phyloP scores from a whole-genome alignment of 2,888 invertebrate genomes.

The Odontocerum albicorne region DNA sequence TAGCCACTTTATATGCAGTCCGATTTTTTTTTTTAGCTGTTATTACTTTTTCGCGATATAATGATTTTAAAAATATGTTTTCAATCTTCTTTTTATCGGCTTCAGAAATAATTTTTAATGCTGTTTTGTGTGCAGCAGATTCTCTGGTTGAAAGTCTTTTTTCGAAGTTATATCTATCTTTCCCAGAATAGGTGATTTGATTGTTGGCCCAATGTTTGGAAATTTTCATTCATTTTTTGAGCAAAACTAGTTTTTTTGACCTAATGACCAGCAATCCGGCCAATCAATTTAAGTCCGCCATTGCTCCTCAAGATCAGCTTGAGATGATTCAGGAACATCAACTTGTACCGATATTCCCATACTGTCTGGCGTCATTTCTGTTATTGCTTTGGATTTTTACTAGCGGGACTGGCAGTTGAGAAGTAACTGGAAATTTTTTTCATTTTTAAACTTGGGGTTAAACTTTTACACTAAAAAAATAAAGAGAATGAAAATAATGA shows the following conservation, averaged over 20 bases:
- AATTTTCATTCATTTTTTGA: conserved; percentile 3
- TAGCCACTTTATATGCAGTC: not conserved
- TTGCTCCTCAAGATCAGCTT: too few relatives aligned
- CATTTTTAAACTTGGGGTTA: too few relatives aligned
- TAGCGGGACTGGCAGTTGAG: too few relatives aligned
- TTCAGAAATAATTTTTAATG: not conserved
- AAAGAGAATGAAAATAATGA: too few relatives aligned
- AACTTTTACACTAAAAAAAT: too few relatives aligned
- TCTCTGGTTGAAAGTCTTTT: not conserved
- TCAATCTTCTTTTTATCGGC: too few relatives aligned
- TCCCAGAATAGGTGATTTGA: not conserved
- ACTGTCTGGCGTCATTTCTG: too few relatives aligned
- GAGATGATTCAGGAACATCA: too few relatives aligned
- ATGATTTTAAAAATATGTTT: not conserved
- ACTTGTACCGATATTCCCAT: too few relatives aligned
- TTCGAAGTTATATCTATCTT: not conserved
- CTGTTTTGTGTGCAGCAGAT: not conserved
- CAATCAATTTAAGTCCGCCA: too few relatives aligned
- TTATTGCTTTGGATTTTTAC: too few relatives aligned
- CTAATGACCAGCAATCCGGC: not conserved
- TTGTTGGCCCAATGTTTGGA: conserved; percentile 1
- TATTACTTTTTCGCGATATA: not conserved
- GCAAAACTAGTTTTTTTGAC: conserved; percentile 2
- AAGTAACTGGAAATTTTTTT: too few relatives aligned
- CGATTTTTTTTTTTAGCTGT: not conserved